A percentile compares a stretch with the other conserved stretches of the same genome.
Conservation (phyloP, 2,797 vertebrate species). For the Parotocinclus haroldoi region DNA sequence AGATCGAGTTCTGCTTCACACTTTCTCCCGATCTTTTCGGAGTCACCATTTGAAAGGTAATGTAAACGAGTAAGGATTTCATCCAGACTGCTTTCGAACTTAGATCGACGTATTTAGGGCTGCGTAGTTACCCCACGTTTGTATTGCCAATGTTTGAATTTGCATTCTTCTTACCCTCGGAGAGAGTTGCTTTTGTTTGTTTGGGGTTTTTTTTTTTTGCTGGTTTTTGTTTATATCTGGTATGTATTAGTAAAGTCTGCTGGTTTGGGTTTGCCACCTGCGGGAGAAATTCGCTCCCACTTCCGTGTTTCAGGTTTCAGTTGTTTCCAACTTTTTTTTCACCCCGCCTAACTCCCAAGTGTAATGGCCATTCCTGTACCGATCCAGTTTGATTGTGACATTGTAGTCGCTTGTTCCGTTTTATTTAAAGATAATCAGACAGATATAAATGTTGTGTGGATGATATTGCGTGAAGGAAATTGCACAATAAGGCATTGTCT, state of each 20-base stretch:
- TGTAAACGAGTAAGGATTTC: neutral
- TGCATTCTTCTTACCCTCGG: neutral
- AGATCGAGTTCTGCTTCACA: neutral
- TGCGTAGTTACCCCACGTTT: neutral
- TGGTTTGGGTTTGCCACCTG: conserved; percentile 43
- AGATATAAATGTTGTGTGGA: too few relatives aligned
- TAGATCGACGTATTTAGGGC: neutral
- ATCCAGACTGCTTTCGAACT: neutral
- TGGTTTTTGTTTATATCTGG: neutral
- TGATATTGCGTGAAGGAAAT: too few relatives aligned
- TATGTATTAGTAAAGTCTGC: neutral
- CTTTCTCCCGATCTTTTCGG: conserved; percentile 2
- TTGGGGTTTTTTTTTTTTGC: neutral
- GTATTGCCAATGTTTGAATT: neutral
- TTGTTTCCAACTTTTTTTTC: conserved; percentile 16
- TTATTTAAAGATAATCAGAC: neutral
- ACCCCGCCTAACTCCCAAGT: too few relatives aligned
- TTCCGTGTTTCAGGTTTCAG: conserved; percentile 46
- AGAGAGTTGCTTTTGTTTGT: neutral
- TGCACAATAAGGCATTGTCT: conserved; percentile 2
- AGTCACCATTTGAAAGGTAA: conserved; percentile 33
- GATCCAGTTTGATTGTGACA: neutral
- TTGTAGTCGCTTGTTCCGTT: too few relatives aligned
- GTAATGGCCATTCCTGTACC: neutral
- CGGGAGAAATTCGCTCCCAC: conserved; percentile 21